Conservation (phyloP, 1,140 invertebrate genomes). For the Carposina sasakii region DNA sequence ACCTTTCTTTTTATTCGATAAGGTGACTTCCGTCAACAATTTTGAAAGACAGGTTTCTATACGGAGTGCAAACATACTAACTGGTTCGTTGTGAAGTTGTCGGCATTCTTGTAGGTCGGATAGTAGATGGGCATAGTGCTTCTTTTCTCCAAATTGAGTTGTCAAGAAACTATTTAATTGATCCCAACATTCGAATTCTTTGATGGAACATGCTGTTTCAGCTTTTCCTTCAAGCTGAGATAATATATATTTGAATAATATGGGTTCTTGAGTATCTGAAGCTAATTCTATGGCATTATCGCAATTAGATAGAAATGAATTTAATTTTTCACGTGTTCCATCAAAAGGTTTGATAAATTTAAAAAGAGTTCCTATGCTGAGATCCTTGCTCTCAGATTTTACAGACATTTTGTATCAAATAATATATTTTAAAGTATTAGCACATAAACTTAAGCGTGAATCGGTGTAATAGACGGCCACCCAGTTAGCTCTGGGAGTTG, state of each 20-base stretch:
- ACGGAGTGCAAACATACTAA: slow-evolving; percentile 15
- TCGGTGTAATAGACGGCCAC: neutral
- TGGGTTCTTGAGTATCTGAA: neutral
- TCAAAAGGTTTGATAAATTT: slow-evolving; percentile 4
- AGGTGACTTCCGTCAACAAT: slow-evolving; percentile 21
- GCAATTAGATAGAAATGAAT: slow-evolving; percentile 10
- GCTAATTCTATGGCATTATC: slow-evolving; percentile 8
- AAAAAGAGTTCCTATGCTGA: neutral
- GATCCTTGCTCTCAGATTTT: neutral
- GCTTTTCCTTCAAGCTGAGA: slow-evolving; percentile 18
- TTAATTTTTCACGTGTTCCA: slow-evolving; percentile 7
- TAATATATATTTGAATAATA: slow-evolving; percentile 20
- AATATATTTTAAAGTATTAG: neutral
- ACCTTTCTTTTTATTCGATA: slow-evolving; percentile 9
- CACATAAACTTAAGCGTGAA: neutral
- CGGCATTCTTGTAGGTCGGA: slow-evolving; percentile 21
- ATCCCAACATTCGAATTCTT: slow-evolving; percentile 19
- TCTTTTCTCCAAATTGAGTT: slow-evolving; percentile 23
- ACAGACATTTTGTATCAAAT: neutral
- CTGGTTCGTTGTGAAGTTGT: slow-evolving; percentile 13
- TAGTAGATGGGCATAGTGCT: slow-evolving; percentile 22
- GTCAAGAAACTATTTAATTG: slow-evolving; percentile 27
- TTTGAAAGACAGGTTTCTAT: slow-evolving; percentile 25
- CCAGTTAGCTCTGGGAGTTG: neutral
- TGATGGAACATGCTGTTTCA: slow-evolving; percentile 17